A percentile compares a stretch with the other conserved stretches of the same genome.
Conservation (phyloP, 2,797 vertebrate species). For the Mus spretus region DNA sequence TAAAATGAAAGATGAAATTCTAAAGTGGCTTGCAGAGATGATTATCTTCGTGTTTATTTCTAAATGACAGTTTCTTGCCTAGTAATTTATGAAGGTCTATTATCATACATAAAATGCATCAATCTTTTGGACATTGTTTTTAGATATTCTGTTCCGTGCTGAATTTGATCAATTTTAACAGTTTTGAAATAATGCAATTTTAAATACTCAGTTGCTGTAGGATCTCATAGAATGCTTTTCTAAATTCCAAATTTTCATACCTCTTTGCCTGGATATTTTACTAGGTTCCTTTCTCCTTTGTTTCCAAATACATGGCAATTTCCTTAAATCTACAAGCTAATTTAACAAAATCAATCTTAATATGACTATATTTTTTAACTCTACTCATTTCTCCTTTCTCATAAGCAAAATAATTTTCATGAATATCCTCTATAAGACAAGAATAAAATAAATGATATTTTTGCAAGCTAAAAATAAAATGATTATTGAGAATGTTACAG, state of each 20-base stretch:
- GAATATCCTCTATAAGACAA: background rate
- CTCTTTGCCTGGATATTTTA: background rate
- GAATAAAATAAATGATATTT: background rate
- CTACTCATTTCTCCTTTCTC: background rate
- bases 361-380: background rate
- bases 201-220: background rate
- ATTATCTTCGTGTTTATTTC: background rate
- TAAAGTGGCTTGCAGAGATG: conserved; percentile 14
- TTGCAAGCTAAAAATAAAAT: conserved; percentile 25
- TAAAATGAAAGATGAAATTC: conserved; percentile 7
- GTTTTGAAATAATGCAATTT: background rate
- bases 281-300: background rate
- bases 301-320: background rate
- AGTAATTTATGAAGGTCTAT: conserved; percentile 27
- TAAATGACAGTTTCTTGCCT: conserved; percentile 4
- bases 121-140: conserved; percentile 36
- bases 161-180: background rate
- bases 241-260: background rate
- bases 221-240: background rate
- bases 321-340: background rate
- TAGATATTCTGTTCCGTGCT: background rate
- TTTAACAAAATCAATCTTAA: conserved; percentile 23
- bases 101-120: background rate
- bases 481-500: background rate
- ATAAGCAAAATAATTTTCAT: conserved; percentile 17